A percentile compares a stretch with the other conserved stretches of the same genome.
Conservation (phyloP, 2,888 invertebrate genomes). For the Schizotus pectinicornis region DNA sequence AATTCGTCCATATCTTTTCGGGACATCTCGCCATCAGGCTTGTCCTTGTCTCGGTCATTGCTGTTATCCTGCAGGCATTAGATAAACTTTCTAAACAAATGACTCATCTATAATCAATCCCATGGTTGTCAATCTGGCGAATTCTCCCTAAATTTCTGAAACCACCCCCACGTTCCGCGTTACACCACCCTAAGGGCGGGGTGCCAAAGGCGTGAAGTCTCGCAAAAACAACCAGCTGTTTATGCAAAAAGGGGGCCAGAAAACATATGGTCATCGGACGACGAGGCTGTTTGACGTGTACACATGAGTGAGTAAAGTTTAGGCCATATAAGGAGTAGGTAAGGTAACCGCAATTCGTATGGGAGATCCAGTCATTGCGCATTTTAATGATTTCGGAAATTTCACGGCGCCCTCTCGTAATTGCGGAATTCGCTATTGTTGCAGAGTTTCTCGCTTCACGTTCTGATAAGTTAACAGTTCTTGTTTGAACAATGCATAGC, state of each 20-base stretch:
- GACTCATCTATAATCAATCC: slow-evolving; percentile 5
- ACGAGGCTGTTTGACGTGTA: slow-evolving; percentile 23
- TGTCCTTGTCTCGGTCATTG: slow-evolving; percentile 6
- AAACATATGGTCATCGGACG: slow-evolving; percentile 26
- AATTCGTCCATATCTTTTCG: slow-evolving; percentile 4
- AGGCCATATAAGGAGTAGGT: slow-evolving; percentile 24
- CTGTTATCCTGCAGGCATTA: background rate
- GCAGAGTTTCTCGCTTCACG: slow-evolving; percentile 3
- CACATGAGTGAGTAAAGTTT: slow-evolving; percentile 17
- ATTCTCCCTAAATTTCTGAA: background rate
- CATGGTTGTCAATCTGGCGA: slow-evolving; percentile 1
- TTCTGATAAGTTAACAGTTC: slow-evolving; percentile 1
- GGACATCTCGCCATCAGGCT: background rate
- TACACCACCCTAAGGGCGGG: background rate
- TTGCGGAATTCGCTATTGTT: no score
- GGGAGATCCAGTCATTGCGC: slow-evolving; percentile 2
- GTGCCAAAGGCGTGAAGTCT: slow-evolving; percentile 3
- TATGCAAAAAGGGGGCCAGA: slow-evolving; percentile 17
- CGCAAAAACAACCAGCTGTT: slow-evolving; percentile 15
- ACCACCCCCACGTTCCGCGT: no score
- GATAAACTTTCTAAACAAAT: slow-evolving; percentile 17
- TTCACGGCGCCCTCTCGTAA: slow-evolving; percentile 2
- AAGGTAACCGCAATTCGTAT: slow-evolving; percentile 14
- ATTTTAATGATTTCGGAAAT: slow-evolving; percentile 1
- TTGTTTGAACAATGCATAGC: background rate